Conservation (phyloP, 2,113 vertebrate genomes). For the Chloropsis cyanopogon region DNA sequence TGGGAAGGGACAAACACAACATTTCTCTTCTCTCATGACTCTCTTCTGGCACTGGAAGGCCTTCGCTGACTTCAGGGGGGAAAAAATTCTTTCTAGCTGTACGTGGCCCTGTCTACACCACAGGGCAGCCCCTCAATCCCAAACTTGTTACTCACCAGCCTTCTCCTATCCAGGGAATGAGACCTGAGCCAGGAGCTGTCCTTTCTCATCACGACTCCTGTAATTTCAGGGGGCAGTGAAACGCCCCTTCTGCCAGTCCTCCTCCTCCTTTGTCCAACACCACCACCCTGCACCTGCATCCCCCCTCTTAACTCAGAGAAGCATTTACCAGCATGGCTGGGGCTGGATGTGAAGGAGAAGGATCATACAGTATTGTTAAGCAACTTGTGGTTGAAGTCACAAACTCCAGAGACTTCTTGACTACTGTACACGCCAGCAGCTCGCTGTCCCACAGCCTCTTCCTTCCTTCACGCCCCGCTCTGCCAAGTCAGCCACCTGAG, state of each 20-base stretch:
- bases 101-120: neutral
- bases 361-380: neutral
- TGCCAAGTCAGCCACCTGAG: slow-evolving; percentile 62
- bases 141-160: neutral
- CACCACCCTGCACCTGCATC: neutral
- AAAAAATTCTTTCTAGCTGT: neutral
- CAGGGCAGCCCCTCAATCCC: neutral
- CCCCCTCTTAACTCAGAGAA: neutral
- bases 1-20: neutral
- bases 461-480: neutral
- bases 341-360: neutral
- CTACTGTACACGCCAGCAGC: slow-evolving; percentile 41
- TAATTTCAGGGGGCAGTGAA: neutral
- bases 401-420: neutral
- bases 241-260: neutral
- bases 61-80: neutral
- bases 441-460: slow-evolving; percentile 11
- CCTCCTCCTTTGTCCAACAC: neutral
- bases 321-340: neutral
- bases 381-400: slow-evolving; percentile 39
- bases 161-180: neutral
- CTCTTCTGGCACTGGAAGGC: neutral
- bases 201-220: neutral
- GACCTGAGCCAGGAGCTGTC: neutral
- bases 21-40: neutral